Evolutionary conservation across 2,888 invertebrate genomes (phyloP), one percentile per base, ranked within the genome.

Genomic region (Conops quadrifasciatus): DNA sequence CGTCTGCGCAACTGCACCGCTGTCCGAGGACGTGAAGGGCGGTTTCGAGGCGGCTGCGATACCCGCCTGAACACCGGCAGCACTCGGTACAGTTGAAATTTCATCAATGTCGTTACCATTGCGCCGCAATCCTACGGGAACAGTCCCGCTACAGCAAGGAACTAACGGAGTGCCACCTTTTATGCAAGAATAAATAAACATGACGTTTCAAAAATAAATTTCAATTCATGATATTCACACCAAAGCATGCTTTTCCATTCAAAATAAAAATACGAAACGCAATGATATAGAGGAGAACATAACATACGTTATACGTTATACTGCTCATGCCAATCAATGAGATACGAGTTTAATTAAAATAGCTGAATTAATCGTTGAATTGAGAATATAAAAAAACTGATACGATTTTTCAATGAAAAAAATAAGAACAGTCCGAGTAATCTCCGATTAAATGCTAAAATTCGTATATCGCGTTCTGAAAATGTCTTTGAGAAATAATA

Each of bases 101-200:
- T 24, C 24, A 24, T 58, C 58, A 58, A 75, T 70, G 58, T 72
- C 75, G 74, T 77, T 78, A 72, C 75, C 79, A 74, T 73, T 77
- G 45, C 83, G 80, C 24, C 82, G 78, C 62, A 80, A 70, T 43
- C 78, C 72, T 71, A 81, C 76, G 51, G 78, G 75, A 26, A 71
- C 62, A 26, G 70, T 76, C 60, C 81, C 72, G 47, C 78, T 79
- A 73, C 78, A 79, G 75, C 82, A 81, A 77, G 87, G 87, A 79
- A 87, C 84, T 73, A 88, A 79, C 51, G 88, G 88, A 30, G 89
- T 88, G 80, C 88, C 89, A 81, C 89, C 89, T 89, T 82, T 71
- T 76, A 75, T 69, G 64, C 24, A 26, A 72, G 63, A 73, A 67
- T 66, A 73, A 75, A 66, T 19, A 74, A 36, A 64, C 19, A 45